These are phyloP conservation scores for Perca schrenkii DNA, from an alignment of 2,113 vertebrate species.

Conservation along the genomic window DNA sequence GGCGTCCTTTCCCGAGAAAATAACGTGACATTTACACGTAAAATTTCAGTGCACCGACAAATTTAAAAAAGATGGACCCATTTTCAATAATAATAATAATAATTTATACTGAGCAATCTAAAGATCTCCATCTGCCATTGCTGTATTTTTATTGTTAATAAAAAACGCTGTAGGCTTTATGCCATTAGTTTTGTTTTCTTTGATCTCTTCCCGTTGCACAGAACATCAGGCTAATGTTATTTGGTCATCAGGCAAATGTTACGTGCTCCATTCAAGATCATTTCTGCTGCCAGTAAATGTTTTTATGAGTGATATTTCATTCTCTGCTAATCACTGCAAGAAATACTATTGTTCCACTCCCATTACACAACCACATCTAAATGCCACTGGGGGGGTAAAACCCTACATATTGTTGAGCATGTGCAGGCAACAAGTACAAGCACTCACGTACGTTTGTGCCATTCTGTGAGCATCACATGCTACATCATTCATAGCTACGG, in stretches of 20 bases:
- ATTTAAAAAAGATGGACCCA: neutral
- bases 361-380: neutral
- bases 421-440: neutral
- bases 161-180: neutral
- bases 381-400: neutral
- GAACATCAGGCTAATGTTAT: conserved; percentile 17
- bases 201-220: neutral
- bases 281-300: neutral
- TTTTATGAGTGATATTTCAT: conserved; percentile 3
- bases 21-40: too few relatives aligned
- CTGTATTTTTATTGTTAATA: neutral
- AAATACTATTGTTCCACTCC: neutral
- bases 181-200: neutral
- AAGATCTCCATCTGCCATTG: neutral
- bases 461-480: conserved; percentile 37
- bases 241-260: conserved; percentile 11
- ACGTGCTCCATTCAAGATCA: neutral
- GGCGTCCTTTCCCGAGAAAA: too few relatives aligned
- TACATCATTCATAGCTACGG: conserved; percentile 64
- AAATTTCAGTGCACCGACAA: neutral
- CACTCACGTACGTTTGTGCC: conserved; percentile 24
- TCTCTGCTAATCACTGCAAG: neutral
- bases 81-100: neutral
- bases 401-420: neutral
- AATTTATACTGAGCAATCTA: neutral